Percentiles rank a stretch among this genome's conserved stretches.
Evolutionary conservation across 2,113 vertebrate genomes (phyloP).

Genomic region (Procapra przewalskii): DNA sequence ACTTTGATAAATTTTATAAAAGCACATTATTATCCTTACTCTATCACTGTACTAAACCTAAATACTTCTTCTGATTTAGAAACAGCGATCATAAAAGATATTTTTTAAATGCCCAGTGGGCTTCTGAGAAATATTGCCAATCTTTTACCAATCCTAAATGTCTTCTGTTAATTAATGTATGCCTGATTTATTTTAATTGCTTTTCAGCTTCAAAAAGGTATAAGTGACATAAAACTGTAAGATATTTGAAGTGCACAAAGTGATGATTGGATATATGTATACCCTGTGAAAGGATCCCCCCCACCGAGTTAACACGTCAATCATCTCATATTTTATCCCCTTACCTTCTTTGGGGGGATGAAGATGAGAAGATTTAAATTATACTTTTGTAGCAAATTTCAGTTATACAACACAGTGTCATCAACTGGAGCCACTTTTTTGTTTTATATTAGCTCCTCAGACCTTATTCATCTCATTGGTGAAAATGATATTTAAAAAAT

Average conservation of each 20-base stretch:
- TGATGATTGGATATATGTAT: neutral
- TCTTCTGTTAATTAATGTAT: neutral
- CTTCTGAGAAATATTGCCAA: neutral
- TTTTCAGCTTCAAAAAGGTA: neutral
- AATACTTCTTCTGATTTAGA: neutral
- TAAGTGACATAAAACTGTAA: neutral
- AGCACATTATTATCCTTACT: neutral
- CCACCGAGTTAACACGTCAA: neutral
- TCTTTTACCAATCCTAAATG: neutral
- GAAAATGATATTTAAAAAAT: neutral
- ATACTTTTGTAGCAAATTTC: neutral
- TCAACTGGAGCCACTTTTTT: neutral
- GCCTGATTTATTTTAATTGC: neutral
- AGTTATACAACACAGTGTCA: neutral
- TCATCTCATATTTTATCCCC: neutral
- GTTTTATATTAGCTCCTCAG: neutral
- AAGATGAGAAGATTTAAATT: neutral
- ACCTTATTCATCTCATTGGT: neutral
- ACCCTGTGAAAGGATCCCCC: neutral
- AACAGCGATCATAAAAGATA: neutral
- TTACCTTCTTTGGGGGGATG: neutral
- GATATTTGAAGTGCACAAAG: neutral
- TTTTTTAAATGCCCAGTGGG: conserved; percentile 11
- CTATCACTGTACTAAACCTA: neutral
- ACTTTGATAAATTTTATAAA: neutral